Evolutionary conservation across 2,888 invertebrate species (phyloP).

Genomic region (Pasiphila rectangulata): DNA sequence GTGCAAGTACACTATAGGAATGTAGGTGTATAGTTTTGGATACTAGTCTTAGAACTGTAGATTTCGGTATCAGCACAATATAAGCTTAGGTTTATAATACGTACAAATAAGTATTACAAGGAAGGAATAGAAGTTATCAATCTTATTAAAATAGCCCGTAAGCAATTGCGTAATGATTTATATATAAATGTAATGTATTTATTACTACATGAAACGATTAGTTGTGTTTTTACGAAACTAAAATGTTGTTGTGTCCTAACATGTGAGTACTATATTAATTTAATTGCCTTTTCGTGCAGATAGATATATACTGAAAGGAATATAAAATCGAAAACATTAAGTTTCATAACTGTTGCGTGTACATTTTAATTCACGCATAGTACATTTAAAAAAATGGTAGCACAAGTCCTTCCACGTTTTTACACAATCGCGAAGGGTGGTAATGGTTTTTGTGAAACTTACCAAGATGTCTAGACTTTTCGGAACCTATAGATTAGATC

Average conservation of each 20-base stretch:
- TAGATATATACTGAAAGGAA: conserved; percentile 9
- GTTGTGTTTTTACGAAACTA: conserved; percentile 6
- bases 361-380: not conserved
- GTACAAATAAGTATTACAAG: not conserved
- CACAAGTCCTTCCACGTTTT: conserved; percentile 5
- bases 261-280: conserved; percentile 16
- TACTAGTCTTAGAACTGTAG: too few species aligned
- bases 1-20: not conserved
- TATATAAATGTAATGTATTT: not conserved
- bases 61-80: too few species aligned
- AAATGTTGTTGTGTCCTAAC: conserved; percentile 16
- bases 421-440: too few species aligned
- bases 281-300: conserved; percentile 13
- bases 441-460: too few species aligned
- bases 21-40: too few species aligned
- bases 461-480: too few species aligned
- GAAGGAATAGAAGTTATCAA: not conserved
- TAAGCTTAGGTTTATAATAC: too few species aligned
- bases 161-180: conserved; percentile 9
- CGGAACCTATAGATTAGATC: too few species aligned
- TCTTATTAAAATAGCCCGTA: not conserved
- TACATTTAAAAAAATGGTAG: not conserved
- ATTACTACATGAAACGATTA: not conserved
- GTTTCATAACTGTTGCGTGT: conserved; percentile 9
- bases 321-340: conserved; percentile 5